These are phyloP conservation scores for Botrylloides violaceus DNA, from an alignment of 23 tunicate species.

Conservation along the genomic window DNA sequence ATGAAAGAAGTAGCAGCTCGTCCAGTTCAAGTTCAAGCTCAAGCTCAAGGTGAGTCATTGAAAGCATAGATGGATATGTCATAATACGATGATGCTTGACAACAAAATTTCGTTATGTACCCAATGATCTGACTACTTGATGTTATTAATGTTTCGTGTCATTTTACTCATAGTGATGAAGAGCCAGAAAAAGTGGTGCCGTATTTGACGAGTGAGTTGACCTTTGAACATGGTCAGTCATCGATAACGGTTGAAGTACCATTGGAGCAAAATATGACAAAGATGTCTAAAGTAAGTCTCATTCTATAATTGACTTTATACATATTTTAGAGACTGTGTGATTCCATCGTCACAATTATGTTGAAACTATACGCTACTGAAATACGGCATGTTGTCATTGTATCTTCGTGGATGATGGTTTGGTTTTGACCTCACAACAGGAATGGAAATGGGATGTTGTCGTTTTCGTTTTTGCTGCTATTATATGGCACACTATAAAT, in stretches of 20 bases:
- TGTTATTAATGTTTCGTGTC: too few relatives aligned
- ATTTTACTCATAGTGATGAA: too few relatives aligned
- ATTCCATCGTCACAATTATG: too few relatives aligned
- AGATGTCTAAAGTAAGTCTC: conserved; percentile 32
- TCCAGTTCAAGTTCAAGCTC: background rate
- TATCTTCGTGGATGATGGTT: too few relatives aligned
- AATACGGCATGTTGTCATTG: too few relatives aligned
- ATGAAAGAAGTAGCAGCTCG: conserved; percentile 21
- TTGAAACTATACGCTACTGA: background rate
- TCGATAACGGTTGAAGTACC: conserved; percentile 52
- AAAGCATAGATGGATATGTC: too few relatives aligned
- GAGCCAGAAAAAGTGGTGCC: conserved; percentile 38
- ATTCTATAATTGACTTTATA: background rate
- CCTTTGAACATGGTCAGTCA: conserved; percentile 50
- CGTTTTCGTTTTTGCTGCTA: background rate
- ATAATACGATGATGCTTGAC: conserved; percentile 9
- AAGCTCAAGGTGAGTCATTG: background rate
- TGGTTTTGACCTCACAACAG: too few relatives aligned
- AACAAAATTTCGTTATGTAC: too few relatives aligned
- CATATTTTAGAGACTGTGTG: too few relatives aligned
- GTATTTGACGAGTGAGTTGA: conserved; percentile 17
- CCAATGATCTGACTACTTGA: too few relatives aligned
- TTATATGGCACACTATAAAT: background rate
- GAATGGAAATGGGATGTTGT: too few relatives aligned
- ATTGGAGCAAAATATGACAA: conserved; percentile 75